phyloP scores from a whole-genome alignment of 2,888 invertebrate genomes.

The Hylaea fasciaria region DNA sequence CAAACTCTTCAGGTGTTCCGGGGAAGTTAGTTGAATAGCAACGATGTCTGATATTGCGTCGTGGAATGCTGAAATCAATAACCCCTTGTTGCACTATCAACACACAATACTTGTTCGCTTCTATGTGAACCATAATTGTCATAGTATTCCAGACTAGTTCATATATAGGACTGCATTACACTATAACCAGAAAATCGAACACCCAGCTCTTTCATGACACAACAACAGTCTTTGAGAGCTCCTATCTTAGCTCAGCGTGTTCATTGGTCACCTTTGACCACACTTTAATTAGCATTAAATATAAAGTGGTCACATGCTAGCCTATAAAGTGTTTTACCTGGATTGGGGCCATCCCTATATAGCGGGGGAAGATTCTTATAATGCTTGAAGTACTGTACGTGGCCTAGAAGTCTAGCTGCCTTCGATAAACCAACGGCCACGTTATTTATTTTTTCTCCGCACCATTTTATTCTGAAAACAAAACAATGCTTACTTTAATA shows the following conservation, averaged over 20 bases:
- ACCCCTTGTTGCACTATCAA: conserved; percentile 1
- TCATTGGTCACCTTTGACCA: no score
- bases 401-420: conserved; percentile 82
- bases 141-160: no score
- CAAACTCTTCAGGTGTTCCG: conserved; percentile 76
- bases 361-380: conserved; percentile 83
- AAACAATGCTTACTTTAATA: background rate
- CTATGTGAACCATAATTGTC: no score
- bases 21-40: conserved; percentile 84
- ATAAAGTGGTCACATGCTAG: no score
- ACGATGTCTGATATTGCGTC: conserved; percentile 87
- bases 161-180: no score
- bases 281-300: no score
- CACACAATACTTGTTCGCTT: no score
- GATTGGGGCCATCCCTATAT: conserved; percentile 82
- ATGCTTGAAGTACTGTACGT: conserved; percentile 87
- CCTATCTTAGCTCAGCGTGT: no score
- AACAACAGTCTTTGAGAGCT: no score
- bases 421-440: conserved; percentile 68
- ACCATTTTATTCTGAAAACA: conserved; percentile 77
- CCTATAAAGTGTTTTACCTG: conserved; percentile 58
- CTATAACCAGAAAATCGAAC: no score
- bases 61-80: conserved; percentile 81
- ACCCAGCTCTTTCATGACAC: no score
- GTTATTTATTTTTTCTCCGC: conserved; percentile 70